Evolutionary conservation across 53 echinoderm and acorn worm species (phyloP), one percentile per base, ranked within the genome.

Genomic region (Luidia sarsii): DNA sequence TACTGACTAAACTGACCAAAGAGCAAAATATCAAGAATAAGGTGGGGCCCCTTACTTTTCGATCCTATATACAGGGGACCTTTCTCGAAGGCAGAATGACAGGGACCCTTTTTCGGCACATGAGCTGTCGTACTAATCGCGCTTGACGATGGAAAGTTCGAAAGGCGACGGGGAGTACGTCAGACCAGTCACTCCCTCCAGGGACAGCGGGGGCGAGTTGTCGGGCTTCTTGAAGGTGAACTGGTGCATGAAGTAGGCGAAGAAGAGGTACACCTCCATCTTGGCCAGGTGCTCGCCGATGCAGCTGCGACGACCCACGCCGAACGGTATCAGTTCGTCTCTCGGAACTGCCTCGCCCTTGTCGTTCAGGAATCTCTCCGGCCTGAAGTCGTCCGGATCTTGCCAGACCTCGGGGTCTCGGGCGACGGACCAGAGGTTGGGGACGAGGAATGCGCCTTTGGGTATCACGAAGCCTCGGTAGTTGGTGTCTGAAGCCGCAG

Each of bases 241-340:
- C 25, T 50, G 75, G 23, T 85, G 85, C 8, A 85, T 28, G 54
- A 85, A 75, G 25, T 54, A 50, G 10, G 65, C 16, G 48, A 85
- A 55, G 56, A 54, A 28, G 27, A 85, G 13, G 7, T 53, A 75
- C 32, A 75, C 31, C 57, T 85, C 75, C 75, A 66, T 75, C 48
- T 85, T 85, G 10, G 75, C 75, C 73, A 85, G 41, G 24, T 70
- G 30, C 55, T 84, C 84, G 4, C 84, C 84, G 55, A 84, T 84
- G 53, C 84, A 84, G 6, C 64, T 5, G 2, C 84, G 72, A 1
- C 59, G 59, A 57, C 82, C 83, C 18, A 59, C 46, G 33, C 83
- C 59, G 51, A 83, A 83, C 34, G 83, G 71, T 57, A 83, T 83
- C 18, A 83, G 60, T 28, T 56, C 46, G 2, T 83, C 83, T 30